Percentiles rank a stretch among this genome's conserved stretches.
These are phyloP conservation scores for Silurus lanzhouensis DNA, from an alignment of 2,797 vertebrate species.

Conservation along the genomic window DNA sequence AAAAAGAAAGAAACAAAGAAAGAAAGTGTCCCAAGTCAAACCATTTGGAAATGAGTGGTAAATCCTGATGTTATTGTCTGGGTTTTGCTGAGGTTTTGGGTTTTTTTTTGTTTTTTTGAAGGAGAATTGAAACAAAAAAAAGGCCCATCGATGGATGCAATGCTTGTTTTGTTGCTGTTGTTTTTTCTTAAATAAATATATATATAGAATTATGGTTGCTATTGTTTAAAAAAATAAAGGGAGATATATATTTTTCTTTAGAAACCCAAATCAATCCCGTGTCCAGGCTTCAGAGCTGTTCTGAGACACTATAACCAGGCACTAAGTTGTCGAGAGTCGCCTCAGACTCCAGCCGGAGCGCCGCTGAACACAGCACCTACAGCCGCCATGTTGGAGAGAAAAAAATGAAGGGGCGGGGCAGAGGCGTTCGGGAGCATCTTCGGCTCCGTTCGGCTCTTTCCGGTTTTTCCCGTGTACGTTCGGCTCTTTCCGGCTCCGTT, in stretches of 20 bases:
- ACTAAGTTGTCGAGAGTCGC: constrained; percentile 63
- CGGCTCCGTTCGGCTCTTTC: constrained; percentile 66
- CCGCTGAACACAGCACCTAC: constrained; percentile 73
- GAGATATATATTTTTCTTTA: too few species aligned
- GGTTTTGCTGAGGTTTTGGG: constrained; percentile 49
- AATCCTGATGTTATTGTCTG: constrained; percentile 60
- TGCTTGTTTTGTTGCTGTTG: too few species aligned
- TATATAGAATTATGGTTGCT: too few species aligned
- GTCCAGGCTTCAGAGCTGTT: constrained; percentile 41
- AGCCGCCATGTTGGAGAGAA: constrained; percentile 77
- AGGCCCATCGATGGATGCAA: constrained; percentile 39
- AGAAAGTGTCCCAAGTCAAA: constrained; percentile 72
- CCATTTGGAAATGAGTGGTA: constrained; percentile 80
- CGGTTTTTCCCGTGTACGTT: constrained; percentile 47
- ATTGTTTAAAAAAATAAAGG: not conserved
- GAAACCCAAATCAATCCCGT: not conserved
- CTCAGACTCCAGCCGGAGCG: constrained; percentile 76
- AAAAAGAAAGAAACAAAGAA: constrained; percentile 16
- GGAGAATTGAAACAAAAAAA: constrained; percentile 61
- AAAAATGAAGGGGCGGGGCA: constrained; percentile 33
- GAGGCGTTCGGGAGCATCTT: constrained; percentile 54
- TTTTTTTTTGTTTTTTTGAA: not conserved
- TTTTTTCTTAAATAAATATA: too few species aligned
- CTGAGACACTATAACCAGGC: constrained; percentile 62
- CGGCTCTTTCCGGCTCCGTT: constrained; percentile 51